Conservation (phyloP, 2,113 vertebrate species). For the Xerus inauris region DNA sequence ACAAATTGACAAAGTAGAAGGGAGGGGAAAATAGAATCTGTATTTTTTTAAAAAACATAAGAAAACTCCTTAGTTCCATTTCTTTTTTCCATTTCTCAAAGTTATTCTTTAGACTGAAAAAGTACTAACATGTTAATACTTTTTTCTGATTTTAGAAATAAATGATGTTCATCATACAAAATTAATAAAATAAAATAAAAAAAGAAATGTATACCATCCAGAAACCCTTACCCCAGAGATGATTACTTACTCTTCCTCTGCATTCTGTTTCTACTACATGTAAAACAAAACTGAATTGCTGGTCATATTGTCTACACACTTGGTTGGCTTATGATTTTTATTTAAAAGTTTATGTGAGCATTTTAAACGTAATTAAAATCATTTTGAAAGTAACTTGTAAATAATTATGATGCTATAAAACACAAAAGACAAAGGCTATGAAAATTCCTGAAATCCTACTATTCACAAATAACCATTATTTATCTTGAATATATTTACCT, state of each 20-base stretch:
- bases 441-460: not conserved
- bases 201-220: not conserved
- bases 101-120: not conserved
- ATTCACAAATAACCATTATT: not conserved
- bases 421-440: not conserved
- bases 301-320: not conserved
- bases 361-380: not conserved
- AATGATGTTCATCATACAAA: not conserved
- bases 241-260: not conserved
- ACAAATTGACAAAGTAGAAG: not conserved
- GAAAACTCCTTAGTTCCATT: not conserved
- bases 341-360: not conserved
- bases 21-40: not conserved
- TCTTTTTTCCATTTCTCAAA: not conserved
- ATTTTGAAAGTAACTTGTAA: not conserved
- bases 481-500: not conserved
- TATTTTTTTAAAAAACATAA: not conserved
- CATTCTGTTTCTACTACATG: not conserved
- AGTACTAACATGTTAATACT: not conserved
- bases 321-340: not conserved
- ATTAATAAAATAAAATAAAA: not conserved
- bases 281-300: not conserved
- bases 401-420: not conserved
- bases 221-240: not conserved
- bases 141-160: conserved; percentile 5